Base-by-base conservation (phyloP, 2,113 vertebrate species). In the Cinclus mexicanus region DNA sequence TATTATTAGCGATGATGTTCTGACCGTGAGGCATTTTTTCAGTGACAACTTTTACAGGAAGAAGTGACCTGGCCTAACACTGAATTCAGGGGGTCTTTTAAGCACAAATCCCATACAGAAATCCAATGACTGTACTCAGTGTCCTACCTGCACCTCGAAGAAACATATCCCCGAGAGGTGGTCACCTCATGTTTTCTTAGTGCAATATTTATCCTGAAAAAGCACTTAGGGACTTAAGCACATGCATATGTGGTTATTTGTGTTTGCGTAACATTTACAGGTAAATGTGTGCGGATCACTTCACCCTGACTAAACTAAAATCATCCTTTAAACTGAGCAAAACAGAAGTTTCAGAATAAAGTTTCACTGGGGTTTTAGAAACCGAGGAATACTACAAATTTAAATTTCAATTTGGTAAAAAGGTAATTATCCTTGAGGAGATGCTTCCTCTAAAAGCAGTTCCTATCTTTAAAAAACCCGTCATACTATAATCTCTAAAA, bases 11-110 rank as follows among this genome's bases (percentile, higher is more conserved):
- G 0, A 56, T 59, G 65, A 82, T 94, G 84, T 77, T 93, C 95
- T 93, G 79, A 65, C 83, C 94, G 50, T 7, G 78, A 96, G 84
- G 83, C 83, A 49, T 63, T 93, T 89, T 71, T 71, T 60, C 78
- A 91, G 68, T 69, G 92, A 81, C 87, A 95, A 67, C 67, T 93
- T 87, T 24, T 47, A 61, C 55, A 18, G 56, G 23, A 46, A 35
- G 61, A 87, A 91, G 31, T 14, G 59, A 52, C 76, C 76, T 47
- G 68, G 63, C 29, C 59, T 69, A 46, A 49, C 2, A 21, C 1
- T 55, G 79, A 79, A 72, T 18, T 64, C 22, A 39, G 31, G 44
- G 50, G 0, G 2, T 53, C 79, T 93, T 88, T 90, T 10, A 83
- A 92, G 53, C 49, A 35, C 11, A 26, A 31, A 37, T 72, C 41